Evolutionary conservation across 2,888 invertebrate genomes (phyloP).

Genomic region (Pogonocherus hispidulus): DNA sequence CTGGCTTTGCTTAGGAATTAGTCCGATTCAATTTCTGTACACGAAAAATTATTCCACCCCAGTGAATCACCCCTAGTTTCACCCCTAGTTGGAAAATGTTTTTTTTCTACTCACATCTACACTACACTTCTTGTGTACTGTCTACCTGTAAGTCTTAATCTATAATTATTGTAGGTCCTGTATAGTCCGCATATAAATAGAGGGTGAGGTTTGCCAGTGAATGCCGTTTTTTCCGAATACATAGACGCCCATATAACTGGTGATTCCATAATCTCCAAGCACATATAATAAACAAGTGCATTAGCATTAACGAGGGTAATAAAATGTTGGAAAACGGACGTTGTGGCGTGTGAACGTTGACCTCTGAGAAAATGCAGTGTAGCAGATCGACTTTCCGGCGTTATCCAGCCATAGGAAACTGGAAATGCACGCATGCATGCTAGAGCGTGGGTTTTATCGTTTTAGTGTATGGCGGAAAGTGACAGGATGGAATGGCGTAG

Average conservation of each 20-base stretch:
- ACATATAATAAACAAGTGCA: conserved; percentile 11
- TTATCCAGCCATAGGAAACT: conserved; percentile 1
- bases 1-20: no score
- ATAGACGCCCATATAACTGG: neutral
- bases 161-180: no score
- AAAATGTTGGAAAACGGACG: conserved; percentile 7
- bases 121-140: no score
- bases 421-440: conserved; percentile 13
- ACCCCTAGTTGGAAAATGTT: no score
- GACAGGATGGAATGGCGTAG: neutral
- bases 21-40: no score
- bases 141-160: no score
- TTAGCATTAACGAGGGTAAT: conserved; percentile 14
- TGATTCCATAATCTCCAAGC: neutral
- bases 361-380: conserved; percentile 30
- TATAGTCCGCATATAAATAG: neutral
- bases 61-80: no score
- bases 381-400: conserved; percentile 25
- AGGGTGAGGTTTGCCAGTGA: conserved; percentile 1
- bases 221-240: neutral
- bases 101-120: no score
- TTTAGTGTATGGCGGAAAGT: neutral
- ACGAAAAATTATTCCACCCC: no score
- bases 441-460: conserved; percentile 15
- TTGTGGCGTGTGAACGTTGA: conserved; percentile 24